A percentile compares a stretch with the other conserved stretches of the same genome.
Evolutionary conservation across 1,140 invertebrate species (phyloP).

Genomic region (Theocolax elegans): DNA sequence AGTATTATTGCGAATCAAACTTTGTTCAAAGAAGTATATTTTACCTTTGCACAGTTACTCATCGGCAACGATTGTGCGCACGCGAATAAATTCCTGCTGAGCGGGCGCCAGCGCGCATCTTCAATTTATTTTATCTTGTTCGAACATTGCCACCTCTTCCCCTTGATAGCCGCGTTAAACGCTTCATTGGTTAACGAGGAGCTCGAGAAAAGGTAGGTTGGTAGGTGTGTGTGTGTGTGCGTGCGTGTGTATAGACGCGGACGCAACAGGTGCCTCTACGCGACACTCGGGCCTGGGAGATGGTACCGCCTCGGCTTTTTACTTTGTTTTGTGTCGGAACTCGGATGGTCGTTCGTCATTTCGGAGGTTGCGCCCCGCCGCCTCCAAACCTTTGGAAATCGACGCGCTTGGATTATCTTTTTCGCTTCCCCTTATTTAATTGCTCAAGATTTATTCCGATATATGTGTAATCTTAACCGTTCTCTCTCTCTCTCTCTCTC

Average conservation of each 20-base stretch:
- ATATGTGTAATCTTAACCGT: slow-evolving; percentile 21
- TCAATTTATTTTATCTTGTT: no score
- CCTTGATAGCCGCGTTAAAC: background rate
- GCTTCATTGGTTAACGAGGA: slow-evolving; percentile 6
- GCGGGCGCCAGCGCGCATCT: no score
- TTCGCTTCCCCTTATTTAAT: slow-evolving; percentile 1
- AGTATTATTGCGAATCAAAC: no score
- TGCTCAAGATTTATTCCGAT: slow-evolving; percentile 23
- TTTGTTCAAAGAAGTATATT: no score
- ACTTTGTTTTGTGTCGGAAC: background rate
- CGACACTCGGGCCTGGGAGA: no score
- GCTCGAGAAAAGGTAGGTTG: background rate
- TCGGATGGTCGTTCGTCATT: background rate
- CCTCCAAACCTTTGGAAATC: background rate
- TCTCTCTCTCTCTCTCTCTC: no score
- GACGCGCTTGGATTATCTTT: background rate
- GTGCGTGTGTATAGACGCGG: background rate
- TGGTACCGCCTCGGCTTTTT: background rate
- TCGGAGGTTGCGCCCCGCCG: background rate
- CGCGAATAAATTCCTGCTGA: no score
- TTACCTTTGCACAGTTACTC: no score
- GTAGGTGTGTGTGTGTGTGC: background rate
- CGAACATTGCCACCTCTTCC: no score
- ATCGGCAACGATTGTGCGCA: no score
- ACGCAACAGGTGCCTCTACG: background rate